Conservation (phyloP, 92 coral and sea anemone genomes). For the Desmophyllum pertusum region DNA sequence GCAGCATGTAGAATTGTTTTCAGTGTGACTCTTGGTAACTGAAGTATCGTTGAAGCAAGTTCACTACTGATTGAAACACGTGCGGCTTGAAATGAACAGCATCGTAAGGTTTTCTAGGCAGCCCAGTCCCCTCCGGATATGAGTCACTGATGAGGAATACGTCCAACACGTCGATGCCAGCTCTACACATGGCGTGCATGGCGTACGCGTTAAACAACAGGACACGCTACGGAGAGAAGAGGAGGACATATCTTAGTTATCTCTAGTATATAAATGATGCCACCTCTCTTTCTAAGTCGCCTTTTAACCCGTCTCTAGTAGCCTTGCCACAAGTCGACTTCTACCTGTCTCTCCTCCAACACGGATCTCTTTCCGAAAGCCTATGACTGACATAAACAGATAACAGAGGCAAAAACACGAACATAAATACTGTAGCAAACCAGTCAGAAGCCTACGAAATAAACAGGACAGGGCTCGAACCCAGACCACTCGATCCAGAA, state of each 20-base stretch:
- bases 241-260: neutral
- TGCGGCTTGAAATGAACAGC: constrained; percentile 75
- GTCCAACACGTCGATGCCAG: constrained; percentile 78
- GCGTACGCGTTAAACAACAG: constrained; percentile 85
- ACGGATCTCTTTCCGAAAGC: too few species aligned
- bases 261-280: too few species aligned
- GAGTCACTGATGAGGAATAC: constrained; percentile 85
- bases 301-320: too few species aligned
- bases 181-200: constrained; percentile 80
- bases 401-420: too few species aligned
- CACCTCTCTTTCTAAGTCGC: too few species aligned
- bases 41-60: constrained; percentile 66
- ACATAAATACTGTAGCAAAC: too few species aligned
- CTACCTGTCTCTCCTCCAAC: too few species aligned
- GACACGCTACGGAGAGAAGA: constrained; percentile 63
- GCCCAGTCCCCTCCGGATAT: constrained; percentile 81
- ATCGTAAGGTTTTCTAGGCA: constrained; percentile 80
- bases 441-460: too few species aligned
- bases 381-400: too few species aligned
- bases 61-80: constrained; percentile 64
- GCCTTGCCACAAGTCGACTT: too few species aligned
- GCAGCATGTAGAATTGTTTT: neutral
- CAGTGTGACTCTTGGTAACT: neutral
- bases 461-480: too few species aligned
- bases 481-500: too few species aligned